Evolutionary conservation across 2,888 invertebrate genomes (phyloP), one percentile per base, ranked within the genome.

Genomic region (Nymphalis polychloros): DNA sequence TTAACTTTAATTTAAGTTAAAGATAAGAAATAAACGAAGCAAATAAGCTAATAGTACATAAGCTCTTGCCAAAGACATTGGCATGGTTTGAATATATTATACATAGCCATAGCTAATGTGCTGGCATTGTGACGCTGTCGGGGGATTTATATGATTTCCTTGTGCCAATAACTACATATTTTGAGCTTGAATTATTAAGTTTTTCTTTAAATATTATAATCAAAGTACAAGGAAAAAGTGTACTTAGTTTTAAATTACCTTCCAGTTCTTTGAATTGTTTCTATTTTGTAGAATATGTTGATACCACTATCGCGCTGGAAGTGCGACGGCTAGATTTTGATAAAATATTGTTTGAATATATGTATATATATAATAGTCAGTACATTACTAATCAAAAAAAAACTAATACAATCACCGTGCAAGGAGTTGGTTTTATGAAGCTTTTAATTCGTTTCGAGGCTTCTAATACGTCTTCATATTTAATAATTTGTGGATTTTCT

Each of bases 401-500:
- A 16, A 52, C 13, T 0, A 23, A 19, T 17, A 59, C 8, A 49
- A 78, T 84, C 76, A 90, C 91, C 70, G 82, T 69, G 64, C 84
- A 81, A 13, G 89, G 87, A 1, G 90, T 87, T 20, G 77, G 73
- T 10, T 78, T 41, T 50, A 90, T 76, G 35, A 75, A 72, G 46
- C 79, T 71, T 61, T 73, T 79, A 27, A 87, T 73, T 49, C 81
- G 76, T 5, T 78, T 69, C 10, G 79, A 73, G 31, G 92, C 88
- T 0, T 82, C 81, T 23, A 82, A 50, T 5, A 89, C 78, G 17
- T 88, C 84, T 8, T 85, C 81, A 72, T 81, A 83, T 61, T 80
- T 82, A 17, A 92, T 73, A 3, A 72, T 67, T 71, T 69, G 81
- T 4, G 92, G 92, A 66, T 86, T 85, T 8, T 88, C 86, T 19